Conservation (phyloP, 2,797 vertebrate genomes). For the Chrysocyon brachyurus region DNA sequence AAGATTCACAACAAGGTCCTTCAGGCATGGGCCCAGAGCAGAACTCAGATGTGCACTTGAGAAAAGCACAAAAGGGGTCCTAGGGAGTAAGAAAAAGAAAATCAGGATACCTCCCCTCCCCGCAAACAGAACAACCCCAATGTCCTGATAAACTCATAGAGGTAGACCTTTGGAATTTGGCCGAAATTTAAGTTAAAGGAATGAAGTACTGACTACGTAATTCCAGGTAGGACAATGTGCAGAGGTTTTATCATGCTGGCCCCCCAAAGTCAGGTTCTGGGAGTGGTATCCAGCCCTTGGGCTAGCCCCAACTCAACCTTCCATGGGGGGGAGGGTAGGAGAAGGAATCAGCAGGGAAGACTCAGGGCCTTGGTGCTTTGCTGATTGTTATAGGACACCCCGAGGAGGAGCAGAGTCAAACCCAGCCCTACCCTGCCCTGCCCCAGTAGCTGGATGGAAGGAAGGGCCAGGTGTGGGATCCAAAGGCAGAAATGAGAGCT, state of each 20-base stretch:
- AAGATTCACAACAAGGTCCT: not conserved
- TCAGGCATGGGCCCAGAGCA: not conserved
- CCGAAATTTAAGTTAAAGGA: not conserved
- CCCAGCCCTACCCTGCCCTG: not conserved
- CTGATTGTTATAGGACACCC: slow-evolving; percentile 17
- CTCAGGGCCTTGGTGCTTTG: not conserved
- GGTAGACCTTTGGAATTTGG: not conserved
- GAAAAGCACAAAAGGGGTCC: not conserved
- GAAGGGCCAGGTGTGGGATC: not conserved
- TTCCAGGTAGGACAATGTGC: not conserved
- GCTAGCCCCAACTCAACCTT: not conserved
- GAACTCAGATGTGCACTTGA: not conserved
- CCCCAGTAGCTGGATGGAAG: not conserved
- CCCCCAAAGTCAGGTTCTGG: not conserved
- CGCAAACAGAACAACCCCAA: not conserved
- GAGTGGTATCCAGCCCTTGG: not conserved
- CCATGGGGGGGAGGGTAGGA: slow-evolving; percentile 21
- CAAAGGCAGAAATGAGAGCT: not conserved
- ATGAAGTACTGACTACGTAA: not conserved
- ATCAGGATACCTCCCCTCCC: not conserved
- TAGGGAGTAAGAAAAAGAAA: not conserved
- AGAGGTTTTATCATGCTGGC: not conserved
- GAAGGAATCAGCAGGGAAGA: not conserved
- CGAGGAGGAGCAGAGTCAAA: not conserved
- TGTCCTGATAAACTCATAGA: not conserved